Base-by-base conservation (phyloP, 2,888 invertebrate genomes). In the Xanthorhoe designata region DNA sequence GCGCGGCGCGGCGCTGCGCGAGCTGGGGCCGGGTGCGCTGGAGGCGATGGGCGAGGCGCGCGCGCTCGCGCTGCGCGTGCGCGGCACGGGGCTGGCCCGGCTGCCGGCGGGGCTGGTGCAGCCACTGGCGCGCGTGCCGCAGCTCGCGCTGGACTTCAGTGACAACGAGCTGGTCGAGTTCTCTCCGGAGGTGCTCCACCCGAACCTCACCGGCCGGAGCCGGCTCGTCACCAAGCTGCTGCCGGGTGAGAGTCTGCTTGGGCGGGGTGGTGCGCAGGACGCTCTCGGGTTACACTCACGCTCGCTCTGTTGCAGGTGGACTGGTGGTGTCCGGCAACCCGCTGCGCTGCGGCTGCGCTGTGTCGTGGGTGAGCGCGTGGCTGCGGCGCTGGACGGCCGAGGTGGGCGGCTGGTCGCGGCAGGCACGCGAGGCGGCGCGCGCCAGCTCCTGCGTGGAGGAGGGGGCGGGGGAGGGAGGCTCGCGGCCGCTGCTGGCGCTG, bases 321-420 rank as follows among this genome's bases (percentile, higher is more conserved):
- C 91, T 98, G 68, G 94, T 96, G 74, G 94, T 97, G 72, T 94
- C 96, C 1, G 96, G 96, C 69, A 97, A 97, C 87, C 96, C 96
- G 0, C 94, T 97, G 82, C 95, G 95, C 59, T 98, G 98, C 85
- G 97, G 97, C 68, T 98, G 98, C 83, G 96, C 96, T 51, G 94
- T 97, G 70, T 96, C 97, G 53, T 98, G 98, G 97, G 93, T 97
- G 75, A 97, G 97, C 45, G 95, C 96, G 74, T 98, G 98, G 98
- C 90, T 97, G 77, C 94, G 97, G 50, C 94, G 98, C 64, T 98
- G 98, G 98, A 96, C 63, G 94, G 96, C 81, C 96, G 98, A 98
- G 90, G 97, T 78, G 89, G 97, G 71, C 89, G 97, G 97, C 42
- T 82, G 97, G 65, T 71, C 76, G 64, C 85, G 66, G 79, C 91